phyloP scores from a whole-genome alignment of 2,113 vertebrate genomes.

The Megaceryle maxima region DNA sequence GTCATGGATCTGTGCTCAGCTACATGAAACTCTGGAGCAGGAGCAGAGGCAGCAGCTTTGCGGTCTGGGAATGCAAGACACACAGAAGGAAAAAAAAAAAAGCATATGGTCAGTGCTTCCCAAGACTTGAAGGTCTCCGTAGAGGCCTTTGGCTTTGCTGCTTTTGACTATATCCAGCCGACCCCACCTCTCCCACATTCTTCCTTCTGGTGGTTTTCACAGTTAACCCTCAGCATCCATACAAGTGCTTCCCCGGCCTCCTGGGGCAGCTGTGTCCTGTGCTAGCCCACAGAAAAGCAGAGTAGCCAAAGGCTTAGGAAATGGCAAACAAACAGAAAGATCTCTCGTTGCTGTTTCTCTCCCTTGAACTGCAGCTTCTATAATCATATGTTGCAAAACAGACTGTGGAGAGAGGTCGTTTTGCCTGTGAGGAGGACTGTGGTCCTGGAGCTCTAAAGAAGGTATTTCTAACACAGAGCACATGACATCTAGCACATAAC shows the following conservation, averaged over 20 bases:
- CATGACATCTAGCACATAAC: not conserved
- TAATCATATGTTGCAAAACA: not conserved
- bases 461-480: not conserved
- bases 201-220: not conserved
- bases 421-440: not conserved
- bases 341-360: not conserved
- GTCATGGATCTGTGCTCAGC: not conserved
- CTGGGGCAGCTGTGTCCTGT: not conserved
- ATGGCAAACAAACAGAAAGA: not conserved
- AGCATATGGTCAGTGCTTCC: not conserved
- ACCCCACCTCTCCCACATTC: accelerated
- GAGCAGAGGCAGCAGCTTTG: not conserved
- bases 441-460: not conserved
- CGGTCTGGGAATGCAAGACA: not conserved
- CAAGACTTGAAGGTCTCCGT: not conserved
- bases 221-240: not conserved
- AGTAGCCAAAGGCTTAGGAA: not conserved
- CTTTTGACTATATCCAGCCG: not conserved
- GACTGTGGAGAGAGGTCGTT: accelerated
- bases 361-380: not conserved
- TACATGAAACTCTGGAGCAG: not conserved
- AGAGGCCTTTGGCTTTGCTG: not conserved
- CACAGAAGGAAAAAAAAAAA: not conserved
- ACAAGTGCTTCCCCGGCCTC: not conserved
- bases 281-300: not conserved